Evolutionary conservation across 1,140 invertebrate species (phyloP), one percentile per base, ranked within the genome.

Genomic region (Ceratitis capitata): DNA sequence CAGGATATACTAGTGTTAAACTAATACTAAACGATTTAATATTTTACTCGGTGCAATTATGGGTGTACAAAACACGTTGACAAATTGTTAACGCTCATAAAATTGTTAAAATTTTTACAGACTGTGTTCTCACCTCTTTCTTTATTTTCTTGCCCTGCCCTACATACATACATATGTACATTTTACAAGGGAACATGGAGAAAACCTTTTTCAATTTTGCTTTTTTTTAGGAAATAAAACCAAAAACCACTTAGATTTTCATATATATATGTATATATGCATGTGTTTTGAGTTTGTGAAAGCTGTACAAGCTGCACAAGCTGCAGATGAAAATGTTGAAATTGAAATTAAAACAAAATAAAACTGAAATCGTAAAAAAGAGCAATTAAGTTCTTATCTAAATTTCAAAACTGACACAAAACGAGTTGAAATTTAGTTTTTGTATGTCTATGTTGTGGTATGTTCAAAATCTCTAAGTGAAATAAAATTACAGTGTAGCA

Each of bases 51-150:
- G n/a, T n/a, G n/a, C n/a, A n/a, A n/a, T n/a, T n/a, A n/a, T n/a
- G n/a, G n/a, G n/a, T n/a, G n/a, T n/a, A n/a, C n/a, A n/a, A n/a
- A n/a, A n/a, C n/a, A n/a, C n/a, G n/a, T 47, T 74, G 39, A n/a
- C 39, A 45, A 53, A n/a, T 35, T 58, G 19, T 58, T 29, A n/a
- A 56, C 10, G n/a, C 42, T 83, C 12, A 49, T 32, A 45, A 85
- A 85, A 61, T 85, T 35, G 16, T 78, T 26, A n/a, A 74, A 74
- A 74, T 74, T 45, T 32, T 19, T 39, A 9, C 35, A 74, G 35
- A 78, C 16, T n/a, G 45, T 4, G 42, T 78, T 42, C 23, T 19
- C n/a, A 23, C 10, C 10, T 78, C 45, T 78, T 78, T 64, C 56
- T 12, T 7, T n/a, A 14, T 16, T 45, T 78, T 78, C 35, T 39